These are phyloP conservation scores for Proteles cristata DNA, from an alignment of 2,113 vertebrate species.

Conservation along the genomic window DNA sequence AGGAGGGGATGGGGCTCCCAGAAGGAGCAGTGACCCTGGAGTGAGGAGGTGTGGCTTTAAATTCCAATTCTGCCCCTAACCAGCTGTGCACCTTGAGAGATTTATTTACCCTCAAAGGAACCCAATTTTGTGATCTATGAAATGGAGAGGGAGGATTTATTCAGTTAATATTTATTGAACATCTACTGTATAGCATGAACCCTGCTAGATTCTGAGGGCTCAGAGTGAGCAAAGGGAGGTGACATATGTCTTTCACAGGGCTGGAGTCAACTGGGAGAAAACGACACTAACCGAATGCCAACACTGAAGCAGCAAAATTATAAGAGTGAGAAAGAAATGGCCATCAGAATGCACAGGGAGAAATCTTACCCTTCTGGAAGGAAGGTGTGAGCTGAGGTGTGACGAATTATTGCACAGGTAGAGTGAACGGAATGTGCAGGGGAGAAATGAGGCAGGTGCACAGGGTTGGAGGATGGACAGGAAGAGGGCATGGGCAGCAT, in stretches of 20 bases:
- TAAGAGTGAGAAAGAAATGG: neutral
- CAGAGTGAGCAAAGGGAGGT: neutral
- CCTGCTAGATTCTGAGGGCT: neutral
- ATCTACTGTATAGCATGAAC: neutral
- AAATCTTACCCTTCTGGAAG: neutral
- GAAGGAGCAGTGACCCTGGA: neutral
- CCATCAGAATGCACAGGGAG: neutral
- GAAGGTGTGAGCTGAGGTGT: neutral
- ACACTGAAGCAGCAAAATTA: neutral
- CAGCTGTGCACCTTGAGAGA: neutral
- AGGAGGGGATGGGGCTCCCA: neutral
- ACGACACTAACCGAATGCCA: neutral
- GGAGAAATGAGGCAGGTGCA: neutral
- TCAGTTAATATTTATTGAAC: neutral
- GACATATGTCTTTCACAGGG: neutral
- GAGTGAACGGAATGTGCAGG: neutral
- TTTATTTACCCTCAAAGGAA: neutral
- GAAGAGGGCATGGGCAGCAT: neutral
- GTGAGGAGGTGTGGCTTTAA: rapidly evolving
- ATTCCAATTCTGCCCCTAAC: neutral
- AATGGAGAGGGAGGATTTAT: neutral
- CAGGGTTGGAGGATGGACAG: neutral
- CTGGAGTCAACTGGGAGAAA: neutral
- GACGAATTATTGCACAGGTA: neutral
- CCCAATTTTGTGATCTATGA: neutral